Percentiles rank a stretch among this genome's conserved stretches.
These are phyloP conservation scores for Cacatua alba DNA, from an alignment of 2,113 vertebrate species.

Conservation along the genomic window DNA sequence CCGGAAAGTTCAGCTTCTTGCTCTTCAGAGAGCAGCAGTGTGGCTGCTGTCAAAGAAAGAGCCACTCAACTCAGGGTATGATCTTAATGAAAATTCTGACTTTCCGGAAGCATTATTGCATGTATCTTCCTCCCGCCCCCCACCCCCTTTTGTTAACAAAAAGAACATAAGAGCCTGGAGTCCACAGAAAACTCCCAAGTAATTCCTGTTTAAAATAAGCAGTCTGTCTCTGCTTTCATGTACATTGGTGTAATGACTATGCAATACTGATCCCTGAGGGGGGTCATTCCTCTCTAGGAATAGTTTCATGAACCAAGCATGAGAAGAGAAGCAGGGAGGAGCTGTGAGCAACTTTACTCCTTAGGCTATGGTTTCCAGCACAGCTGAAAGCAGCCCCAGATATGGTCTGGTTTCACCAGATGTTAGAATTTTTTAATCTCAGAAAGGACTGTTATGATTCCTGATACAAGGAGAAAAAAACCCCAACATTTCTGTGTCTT, in stretches of 20 bases:
- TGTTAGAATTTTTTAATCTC: not conserved
- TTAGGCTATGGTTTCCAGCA: not conserved
- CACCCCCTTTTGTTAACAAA: not conserved
- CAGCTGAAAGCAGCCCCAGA: not conserved
- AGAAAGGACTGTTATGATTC: not conserved
- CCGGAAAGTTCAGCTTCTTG: conserved; percentile 32
- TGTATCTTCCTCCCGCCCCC: not conserved
- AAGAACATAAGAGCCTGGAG: not conserved
- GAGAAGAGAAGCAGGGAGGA: not conserved
- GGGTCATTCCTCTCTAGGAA: not conserved
- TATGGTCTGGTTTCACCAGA: not conserved
- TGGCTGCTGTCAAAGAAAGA: not conserved
- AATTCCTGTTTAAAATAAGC: not conserved
- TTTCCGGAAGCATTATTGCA: not conserved
- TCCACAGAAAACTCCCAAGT: not conserved
- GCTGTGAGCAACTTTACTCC: not conserved
- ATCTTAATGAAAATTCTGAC: not conserved
- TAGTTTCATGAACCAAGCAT: not conserved
- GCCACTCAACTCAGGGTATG: not conserved
- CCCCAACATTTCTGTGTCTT: not conserved
- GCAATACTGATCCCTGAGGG: not conserved
- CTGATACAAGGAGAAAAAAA: not conserved
- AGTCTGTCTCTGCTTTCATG: not conserved
- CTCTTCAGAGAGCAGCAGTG: not conserved
- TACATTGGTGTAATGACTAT: not conserved